A percentile compares a stretch with the other conserved stretches of the same genome.
Conservation (phyloP, 1,140 invertebrate genomes). For the Bombus sibiricus region DNA sequence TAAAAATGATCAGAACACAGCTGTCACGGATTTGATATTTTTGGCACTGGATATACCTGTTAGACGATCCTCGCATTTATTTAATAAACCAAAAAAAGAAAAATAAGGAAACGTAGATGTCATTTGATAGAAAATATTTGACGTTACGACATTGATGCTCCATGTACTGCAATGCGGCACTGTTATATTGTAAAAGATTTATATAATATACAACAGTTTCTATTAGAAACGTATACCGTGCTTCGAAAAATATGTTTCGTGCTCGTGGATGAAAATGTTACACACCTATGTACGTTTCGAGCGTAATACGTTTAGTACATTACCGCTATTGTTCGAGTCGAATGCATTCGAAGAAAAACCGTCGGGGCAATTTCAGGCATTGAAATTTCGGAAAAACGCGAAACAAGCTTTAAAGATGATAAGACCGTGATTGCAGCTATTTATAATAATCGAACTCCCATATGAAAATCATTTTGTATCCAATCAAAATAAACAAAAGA, state of each 20-base stretch:
- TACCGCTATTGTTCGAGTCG: background rate
- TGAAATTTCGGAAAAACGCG: background rate
- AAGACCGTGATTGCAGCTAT: background rate
- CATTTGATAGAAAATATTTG: background rate
- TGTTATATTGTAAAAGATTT: background rate
- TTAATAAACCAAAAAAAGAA: background rate
- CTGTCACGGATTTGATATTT: background rate
- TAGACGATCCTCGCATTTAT: too few species aligned
- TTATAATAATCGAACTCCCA: background rate
- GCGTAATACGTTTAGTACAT: background rate
- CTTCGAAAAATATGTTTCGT: slow-evolving; percentile 3
- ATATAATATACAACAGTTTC: background rate
- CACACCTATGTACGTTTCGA: background rate
- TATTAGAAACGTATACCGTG: slow-evolving; percentile 7
- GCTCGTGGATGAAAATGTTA: background rate
- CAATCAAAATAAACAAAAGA: background rate
- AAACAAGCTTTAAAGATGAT: background rate
- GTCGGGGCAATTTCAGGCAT: background rate
- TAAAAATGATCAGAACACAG: too few species aligned
- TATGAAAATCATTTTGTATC: background rate
- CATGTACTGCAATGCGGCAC: slow-evolving; percentile 9
- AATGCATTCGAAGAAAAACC: background rate
- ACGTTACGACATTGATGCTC: background rate
- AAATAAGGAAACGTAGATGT: background rate
- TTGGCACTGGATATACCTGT: background rate